These are phyloP conservation scores for Hemibagrus wyckioides DNA, from an alignment of 2,113 vertebrate genomes.

Conservation along the genomic window DNA sequence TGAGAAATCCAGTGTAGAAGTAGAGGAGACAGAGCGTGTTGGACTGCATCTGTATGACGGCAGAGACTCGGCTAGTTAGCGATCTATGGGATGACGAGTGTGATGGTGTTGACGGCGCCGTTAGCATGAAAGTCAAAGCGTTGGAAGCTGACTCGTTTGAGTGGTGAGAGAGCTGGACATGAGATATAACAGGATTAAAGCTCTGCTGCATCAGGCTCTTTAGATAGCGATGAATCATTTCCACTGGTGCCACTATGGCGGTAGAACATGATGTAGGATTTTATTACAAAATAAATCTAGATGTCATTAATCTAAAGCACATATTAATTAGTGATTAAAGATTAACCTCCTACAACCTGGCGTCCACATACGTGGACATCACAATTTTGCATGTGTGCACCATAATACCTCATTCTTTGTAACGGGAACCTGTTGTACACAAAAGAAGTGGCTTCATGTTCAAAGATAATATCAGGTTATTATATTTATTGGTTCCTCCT, in stretches of 20 bases:
- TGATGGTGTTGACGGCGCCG: neutral
- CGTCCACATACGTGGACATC: too few relatives aligned
- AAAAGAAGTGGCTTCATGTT: too few relatives aligned
- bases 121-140: neutral
- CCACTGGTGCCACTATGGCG: neutral
- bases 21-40: neutral
- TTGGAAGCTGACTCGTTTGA: neutral
- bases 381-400: too few relatives aligned
- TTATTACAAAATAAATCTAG: neutral
- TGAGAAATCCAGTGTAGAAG: neutral
- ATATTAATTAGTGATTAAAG: neutral
- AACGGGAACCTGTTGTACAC: too few relatives aligned
- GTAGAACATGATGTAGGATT: neutral
- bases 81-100: neutral
- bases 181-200: neutral
- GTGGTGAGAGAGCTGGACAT: neutral
- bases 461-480: too few relatives aligned
- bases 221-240: neutral
- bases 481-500: too few relatives aligned
- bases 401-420: too few relatives aligned
- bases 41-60: neutral
- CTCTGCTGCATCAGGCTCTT: constrained; percentile 11
- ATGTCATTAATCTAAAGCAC: neutral
- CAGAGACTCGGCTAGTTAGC: neutral
- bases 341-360: too few relatives aligned